phyloP scores from a whole-genome alignment of 2,113 vertebrate species.

The Theristicus caerulescens region DNA sequence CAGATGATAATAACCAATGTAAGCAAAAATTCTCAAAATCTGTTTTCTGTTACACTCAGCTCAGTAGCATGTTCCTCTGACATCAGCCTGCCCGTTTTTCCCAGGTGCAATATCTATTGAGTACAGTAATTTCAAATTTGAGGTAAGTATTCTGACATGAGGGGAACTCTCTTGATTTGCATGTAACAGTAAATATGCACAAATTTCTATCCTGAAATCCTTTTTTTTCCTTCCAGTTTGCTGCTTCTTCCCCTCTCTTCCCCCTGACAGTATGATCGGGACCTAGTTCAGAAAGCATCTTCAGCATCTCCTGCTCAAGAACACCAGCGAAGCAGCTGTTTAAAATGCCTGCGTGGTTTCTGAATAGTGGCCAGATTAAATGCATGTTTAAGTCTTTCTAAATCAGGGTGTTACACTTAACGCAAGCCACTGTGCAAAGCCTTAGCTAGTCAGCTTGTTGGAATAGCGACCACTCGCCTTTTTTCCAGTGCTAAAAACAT shows the following conservation, averaged over 20 bases:
- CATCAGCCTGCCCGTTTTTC: background rate
- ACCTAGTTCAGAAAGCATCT: background rate
- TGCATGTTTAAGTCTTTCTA: background rate
- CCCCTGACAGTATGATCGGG: accelerated
- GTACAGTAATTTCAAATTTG: background rate
- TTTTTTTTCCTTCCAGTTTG: background rate
- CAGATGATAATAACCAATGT: background rate
- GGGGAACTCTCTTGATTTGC: background rate
- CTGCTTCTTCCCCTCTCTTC: background rate
- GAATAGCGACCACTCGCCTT: background rate
- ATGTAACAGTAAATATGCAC: background rate
- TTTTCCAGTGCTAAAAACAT: background rate
- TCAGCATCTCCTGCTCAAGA: background rate
- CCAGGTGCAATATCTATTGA: background rate
- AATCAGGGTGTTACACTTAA: background rate
- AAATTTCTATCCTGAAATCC: background rate
- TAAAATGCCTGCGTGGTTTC: background rate
- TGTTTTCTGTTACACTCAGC: background rate
- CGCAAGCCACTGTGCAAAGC: background rate
- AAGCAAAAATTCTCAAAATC: background rate
- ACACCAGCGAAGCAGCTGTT: background rate
- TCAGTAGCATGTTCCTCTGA: background rate
- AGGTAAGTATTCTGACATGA: background rate
- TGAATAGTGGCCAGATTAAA: background rate
- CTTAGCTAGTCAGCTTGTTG: background rate